Percentiles rank a stretch among this genome's conserved stretches.
phyloP scores from a whole-genome alignment of 2,888 invertebrate genomes.

The Drosophila setosimentum region DNA sequence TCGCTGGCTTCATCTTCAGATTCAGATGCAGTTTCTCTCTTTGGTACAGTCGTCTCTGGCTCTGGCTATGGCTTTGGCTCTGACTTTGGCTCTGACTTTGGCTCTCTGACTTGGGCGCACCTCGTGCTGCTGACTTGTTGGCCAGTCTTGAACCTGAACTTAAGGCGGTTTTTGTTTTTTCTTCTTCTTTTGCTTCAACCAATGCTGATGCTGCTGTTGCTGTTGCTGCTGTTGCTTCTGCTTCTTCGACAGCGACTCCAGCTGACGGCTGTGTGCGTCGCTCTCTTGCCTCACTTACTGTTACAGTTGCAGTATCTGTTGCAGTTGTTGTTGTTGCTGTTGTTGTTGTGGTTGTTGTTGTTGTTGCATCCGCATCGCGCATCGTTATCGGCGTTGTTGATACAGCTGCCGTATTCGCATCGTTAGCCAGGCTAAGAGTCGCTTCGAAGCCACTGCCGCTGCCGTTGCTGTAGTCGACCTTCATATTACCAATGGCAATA shows the following conservation, averaged over 20 bases:
- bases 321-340: conserved; percentile 15
- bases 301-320: conserved; percentile 14
- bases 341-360: conserved; percentile 20
- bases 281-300: conserved; percentile 30
- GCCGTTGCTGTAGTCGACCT: conserved; percentile 76
- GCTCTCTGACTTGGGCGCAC: conserved; percentile 20
- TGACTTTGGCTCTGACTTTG: conserved; percentile 29
- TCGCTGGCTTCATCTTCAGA: conserved; percentile 33
- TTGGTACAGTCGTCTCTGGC: conserved; percentile 36
- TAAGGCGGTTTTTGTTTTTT: conserved; percentile 33
- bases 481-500: conserved; percentile 30
- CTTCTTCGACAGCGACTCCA: conserved; percentile 27
- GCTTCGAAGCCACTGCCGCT: conserved; percentile 60
- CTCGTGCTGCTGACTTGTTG: conserved; percentile 21
- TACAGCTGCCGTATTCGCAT: conserved; percentile 31
- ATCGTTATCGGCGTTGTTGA: conserved; percentile 23
- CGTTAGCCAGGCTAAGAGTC: conserved; percentile 54
- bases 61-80: conserved; percentile 25
- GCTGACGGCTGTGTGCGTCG: conserved; percentile 18
- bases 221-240: conserved; percentile 29
- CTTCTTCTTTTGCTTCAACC: background rate
- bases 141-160: conserved; percentile 40
- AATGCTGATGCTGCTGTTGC: conserved; percentile 5
- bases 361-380: conserved; percentile 36
- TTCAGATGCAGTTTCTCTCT: conserved; percentile 45